Evolutionary conservation across 1,140 invertebrate species (phyloP), one percentile per base, ranked within the genome.

Genomic region (Drosophila rufa): DNA sequence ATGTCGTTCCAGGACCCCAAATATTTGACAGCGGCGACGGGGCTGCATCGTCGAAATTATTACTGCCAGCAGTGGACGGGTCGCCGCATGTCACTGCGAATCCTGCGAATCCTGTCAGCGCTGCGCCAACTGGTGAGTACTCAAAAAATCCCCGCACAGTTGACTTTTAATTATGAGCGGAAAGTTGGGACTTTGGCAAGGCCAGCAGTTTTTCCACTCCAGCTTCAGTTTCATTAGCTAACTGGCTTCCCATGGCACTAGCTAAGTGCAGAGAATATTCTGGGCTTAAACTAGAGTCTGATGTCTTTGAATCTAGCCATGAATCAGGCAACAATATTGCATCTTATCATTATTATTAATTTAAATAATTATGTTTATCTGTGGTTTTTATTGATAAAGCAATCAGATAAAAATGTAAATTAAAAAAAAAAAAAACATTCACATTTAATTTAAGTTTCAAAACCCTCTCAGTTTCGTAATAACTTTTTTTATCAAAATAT

Each of bases 121-220:
- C 75, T 85, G 50, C 85, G 70, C 40, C 78, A 70, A 65, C 69
- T 80, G 87, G 89, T 91, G 83, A 91, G 76, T 91, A 68, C 67
- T 66, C 30, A 47, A 59, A 73, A 62, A 73, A 66, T 55, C 22
- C 47, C 62, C 19, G 27, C 83, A 59, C 58, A 74, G 89, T 91
- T 91, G 86, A 86, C 89, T 91, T 91, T 91, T 91, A 91, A 91
- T 91, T 91, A 91, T 80, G 73, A 76, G 67, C 64, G 61, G 27
- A 68, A 77, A 80, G 69, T 84, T 56, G 46, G 53, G 66, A 43
- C 22, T 27, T 47, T 68, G 25, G 84, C 85, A 65, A 65, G 68
- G 61, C 60, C 55, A 74, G 85, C 83, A 89, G 46, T 86, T 82
- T 85, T 75, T 68, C 53, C 17, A 17, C 25, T 36, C 45, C 33